Percentiles rank a stretch among this genome's conserved stretches.
Conservation (phyloP, 2,113 vertebrate genomes). For the Picathartes gymnocephalus region DNA sequence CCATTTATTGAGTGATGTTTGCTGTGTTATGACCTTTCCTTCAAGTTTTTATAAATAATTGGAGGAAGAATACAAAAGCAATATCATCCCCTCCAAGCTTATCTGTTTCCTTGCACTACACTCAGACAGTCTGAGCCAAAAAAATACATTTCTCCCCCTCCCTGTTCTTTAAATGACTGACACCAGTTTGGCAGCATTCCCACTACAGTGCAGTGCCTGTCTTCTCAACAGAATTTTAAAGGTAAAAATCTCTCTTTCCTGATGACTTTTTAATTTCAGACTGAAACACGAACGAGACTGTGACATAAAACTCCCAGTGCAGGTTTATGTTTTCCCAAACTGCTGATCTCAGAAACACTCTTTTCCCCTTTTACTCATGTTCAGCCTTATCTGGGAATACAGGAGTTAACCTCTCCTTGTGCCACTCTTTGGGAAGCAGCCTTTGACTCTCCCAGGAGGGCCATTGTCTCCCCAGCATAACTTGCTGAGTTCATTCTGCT, state of each 20-base stretch:
- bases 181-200: background rate
- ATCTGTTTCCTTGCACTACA: conserved; percentile 54
- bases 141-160: background rate
- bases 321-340: background rate
- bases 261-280: background rate
- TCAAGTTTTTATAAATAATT: background rate
- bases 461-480: background rate
- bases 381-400: background rate
- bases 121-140: background rate
- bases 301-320: background rate
- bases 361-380: background rate
- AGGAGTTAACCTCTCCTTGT: background rate
- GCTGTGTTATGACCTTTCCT: background rate
- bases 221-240: background rate
- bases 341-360: background rate
- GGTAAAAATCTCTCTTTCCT: background rate
- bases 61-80: conserved; percentile 6
- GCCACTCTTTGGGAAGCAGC: background rate
- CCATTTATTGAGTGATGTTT: background rate
- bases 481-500: background rate
- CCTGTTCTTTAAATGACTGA: background rate
- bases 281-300: background rate
- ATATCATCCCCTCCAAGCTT: background rate
- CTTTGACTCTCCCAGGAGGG: background rate
- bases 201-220: background rate